A percentile compares a stretch with the other conserved stretches of the same genome.
Conservation (phyloP, 1,140 invertebrate species). For the Dinothrombium tinctorium region DNA sequence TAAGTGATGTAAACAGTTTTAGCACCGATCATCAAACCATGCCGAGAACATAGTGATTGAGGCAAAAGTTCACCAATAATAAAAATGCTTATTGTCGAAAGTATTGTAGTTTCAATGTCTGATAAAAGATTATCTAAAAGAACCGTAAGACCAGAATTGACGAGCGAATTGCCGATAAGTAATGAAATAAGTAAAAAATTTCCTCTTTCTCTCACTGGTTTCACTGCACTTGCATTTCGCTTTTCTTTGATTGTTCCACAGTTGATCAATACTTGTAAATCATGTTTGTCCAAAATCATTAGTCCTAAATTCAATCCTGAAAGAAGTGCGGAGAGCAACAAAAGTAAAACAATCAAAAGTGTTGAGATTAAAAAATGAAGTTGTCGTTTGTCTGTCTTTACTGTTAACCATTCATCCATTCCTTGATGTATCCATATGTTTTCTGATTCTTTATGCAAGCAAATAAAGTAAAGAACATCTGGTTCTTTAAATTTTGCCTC, state of each 20-base stretch:
- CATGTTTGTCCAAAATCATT: conserved; percentile 82
- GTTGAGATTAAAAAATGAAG: conserved; percentile 24
- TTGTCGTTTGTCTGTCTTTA: no score
- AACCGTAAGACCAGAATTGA: conserved; percentile 18
- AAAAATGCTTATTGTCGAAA: conserved; percentile 75
- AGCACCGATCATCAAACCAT: conserved; percentile 84
- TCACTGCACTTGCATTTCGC: conserved; percentile 42
- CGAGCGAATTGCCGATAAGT: conserved; percentile 19
- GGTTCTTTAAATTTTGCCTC: no score
- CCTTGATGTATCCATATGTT: no score
- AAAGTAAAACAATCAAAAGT: conserved; percentile 30
- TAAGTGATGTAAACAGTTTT: conserved; percentile 56
- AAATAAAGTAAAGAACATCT: no score
- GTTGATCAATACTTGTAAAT: conserved; percentile 14
- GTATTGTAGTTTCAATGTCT: conserved; percentile 19
- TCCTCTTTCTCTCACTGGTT: conserved; percentile 69
- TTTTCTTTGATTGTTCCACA: conserved; percentile 21
- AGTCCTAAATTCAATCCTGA: conserved; percentile 86
- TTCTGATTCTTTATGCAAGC: no score
- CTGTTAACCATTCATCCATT: no score
- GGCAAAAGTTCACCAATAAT: conserved; percentile 92
- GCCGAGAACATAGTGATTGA: conserved; percentile 60
- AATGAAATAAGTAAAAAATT: conserved; percentile 79
- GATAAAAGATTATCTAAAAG: conserved; percentile 22
- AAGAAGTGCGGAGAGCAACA: conserved; percentile 61